Percentiles rank a stretch among this genome's conserved stretches.
Evolutionary conservation across 2,113 vertebrate species (phyloP).

Genomic region (Climacteris rufus): DNA sequence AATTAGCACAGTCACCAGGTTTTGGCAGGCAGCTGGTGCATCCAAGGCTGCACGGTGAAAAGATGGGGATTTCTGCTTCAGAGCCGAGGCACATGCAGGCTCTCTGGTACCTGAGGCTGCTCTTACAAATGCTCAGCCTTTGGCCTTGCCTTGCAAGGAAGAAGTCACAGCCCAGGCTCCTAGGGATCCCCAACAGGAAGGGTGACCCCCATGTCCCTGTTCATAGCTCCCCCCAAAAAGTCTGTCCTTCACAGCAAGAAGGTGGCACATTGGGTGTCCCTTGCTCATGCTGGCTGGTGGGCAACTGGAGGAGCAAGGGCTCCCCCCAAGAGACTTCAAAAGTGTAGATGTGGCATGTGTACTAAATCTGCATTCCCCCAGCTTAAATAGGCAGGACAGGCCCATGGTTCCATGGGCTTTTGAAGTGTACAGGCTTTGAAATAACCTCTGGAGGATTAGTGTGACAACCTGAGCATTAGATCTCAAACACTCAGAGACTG

Average conservation of each 20-base stretch:
- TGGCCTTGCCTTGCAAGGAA: not conserved
- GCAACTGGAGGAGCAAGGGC: not conserved
- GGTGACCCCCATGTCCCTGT: not conserved
- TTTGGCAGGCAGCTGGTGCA: not conserved
- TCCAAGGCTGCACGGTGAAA: not conserved
- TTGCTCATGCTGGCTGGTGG: not conserved
- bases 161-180: not conserved
- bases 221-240: not conserved
- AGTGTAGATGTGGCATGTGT: not conserved
- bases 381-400: not conserved
- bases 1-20: not conserved
- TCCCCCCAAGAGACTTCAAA: not conserved
- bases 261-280: not conserved
- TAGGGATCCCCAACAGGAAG: not conserved
- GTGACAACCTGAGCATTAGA: not conserved
- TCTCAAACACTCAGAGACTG: not conserved
- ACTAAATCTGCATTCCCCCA: not conserved
- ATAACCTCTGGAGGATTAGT: not conserved
- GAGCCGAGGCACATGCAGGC: not conserved
- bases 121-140: not conserved
- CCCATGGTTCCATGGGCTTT: not conserved
- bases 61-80: not conserved
- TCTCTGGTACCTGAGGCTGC: not conserved
- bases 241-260: not conserved
- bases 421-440: not conserved